phyloP scores from a whole-genome alignment of 2,888 invertebrate species.

The Drosophila infuscata region DNA sequence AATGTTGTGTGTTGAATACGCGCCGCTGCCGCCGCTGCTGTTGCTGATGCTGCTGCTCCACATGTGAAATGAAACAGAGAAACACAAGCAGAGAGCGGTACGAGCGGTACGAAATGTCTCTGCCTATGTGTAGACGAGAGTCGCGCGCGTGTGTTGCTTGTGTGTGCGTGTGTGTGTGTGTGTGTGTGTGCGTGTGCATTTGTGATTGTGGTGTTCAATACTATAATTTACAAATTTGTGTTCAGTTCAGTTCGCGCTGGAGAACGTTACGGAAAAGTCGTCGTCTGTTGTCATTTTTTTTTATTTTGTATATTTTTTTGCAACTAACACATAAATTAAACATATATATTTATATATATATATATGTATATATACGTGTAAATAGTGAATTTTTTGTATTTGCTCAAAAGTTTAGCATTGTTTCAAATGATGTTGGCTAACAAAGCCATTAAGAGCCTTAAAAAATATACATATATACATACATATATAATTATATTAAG shows the following conservation, averaged over 20 bases:
- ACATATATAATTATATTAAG: background rate
- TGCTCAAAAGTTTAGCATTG: conserved; percentile 25
- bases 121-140: background rate
- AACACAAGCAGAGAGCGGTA: conserved; percentile 4
- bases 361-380: conserved; percentile 20
- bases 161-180: background rate
- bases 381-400: conserved; percentile 17
- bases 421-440: conserved; percentile 18
- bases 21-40: background rate
- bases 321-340: conserved; percentile 14
- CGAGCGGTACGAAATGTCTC: background rate
- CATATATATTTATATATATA: conserved; percentile 12
- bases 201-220: conserved; percentile 59
- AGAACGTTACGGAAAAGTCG: conserved; percentile 78
- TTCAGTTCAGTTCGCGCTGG: conserved; percentile 76
- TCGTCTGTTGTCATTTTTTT: conserved; percentile 49
- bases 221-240: conserved; percentile 74
- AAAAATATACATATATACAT: background rate
- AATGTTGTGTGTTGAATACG: conserved; percentile 1
- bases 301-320: conserved; percentile 28
- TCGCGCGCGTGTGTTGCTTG: background rate
- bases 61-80: conserved; percentile 37
- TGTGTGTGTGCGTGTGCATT: conserved; percentile 18
- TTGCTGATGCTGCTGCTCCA: background rate
- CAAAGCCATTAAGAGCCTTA: background rate